Conservation (phyloP, 2,113 vertebrate genomes). For the Chloropsis cyanopogon region DNA sequence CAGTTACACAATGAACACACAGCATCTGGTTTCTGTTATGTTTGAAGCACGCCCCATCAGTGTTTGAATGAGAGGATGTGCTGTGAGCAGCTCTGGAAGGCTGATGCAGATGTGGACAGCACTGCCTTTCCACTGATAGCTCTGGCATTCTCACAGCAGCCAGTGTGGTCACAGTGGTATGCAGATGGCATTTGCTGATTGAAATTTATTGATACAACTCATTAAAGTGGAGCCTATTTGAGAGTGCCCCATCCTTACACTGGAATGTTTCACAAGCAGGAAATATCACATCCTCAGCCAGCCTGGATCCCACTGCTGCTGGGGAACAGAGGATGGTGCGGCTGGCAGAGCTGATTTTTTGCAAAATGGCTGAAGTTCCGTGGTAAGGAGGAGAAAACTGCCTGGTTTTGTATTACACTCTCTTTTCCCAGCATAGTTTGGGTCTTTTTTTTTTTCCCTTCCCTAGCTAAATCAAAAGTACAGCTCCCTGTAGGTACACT, state of each 20-base stretch:
- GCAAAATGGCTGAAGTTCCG: not conserved
- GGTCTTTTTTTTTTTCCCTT: fast-evolving
- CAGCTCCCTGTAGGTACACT: not conserved
- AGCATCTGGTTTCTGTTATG: not conserved
- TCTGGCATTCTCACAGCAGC: not conserved
- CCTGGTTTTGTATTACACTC: not conserved
- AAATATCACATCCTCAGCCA: not conserved
- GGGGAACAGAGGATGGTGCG: not conserved
- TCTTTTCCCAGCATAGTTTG: not conserved
- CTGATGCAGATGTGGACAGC: not conserved
- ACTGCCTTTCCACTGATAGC: not conserved
- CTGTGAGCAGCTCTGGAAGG: not conserved
- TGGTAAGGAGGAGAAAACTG: not conserved
- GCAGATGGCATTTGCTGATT: not conserved
- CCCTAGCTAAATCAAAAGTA: not conserved
- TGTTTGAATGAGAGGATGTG: not conserved
- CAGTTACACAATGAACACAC: not conserved
- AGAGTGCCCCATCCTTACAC: not conserved
- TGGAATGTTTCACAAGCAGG: not conserved
- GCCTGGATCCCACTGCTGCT: not conserved
- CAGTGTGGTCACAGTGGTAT: not conserved
- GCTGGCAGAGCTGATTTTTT: not conserved
- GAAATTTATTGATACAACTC: not conserved
- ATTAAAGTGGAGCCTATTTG: not conserved
- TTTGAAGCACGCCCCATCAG: not conserved